Conservation (phyloP, 2,797 vertebrate genomes). For the Intellagama lesueurii region DNA sequence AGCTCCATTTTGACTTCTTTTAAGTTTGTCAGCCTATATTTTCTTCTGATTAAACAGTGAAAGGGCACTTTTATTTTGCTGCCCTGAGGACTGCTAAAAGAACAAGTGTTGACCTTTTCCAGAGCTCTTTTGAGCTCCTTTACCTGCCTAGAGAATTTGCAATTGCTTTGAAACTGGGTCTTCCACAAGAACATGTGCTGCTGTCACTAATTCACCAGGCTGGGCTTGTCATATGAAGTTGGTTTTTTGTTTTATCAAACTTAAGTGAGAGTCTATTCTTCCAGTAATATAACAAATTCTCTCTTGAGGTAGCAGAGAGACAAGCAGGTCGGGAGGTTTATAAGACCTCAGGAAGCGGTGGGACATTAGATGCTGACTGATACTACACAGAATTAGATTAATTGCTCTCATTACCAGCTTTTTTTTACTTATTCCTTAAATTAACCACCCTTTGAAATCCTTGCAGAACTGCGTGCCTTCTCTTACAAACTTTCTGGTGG, state of each 20-base stretch:
- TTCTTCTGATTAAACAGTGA: slow-evolving; percentile 9
- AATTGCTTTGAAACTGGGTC: background rate
- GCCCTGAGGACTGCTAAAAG: background rate
- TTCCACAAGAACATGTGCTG: background rate
- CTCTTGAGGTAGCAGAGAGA: background rate
- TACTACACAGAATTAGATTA: background rate
- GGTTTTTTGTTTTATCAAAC: background rate
- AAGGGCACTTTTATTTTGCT: slow-evolving; percentile 30
- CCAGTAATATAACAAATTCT: background rate
- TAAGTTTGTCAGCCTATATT: slow-evolving; percentile 1
- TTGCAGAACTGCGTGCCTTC: background rate
- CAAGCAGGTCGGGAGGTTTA: background rate
- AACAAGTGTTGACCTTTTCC: slow-evolving; percentile 31
- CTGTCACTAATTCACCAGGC: background rate
- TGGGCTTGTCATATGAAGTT: background rate
- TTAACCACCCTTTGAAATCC: background rate
- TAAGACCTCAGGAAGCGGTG: background rate
- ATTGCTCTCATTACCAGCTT: background rate
- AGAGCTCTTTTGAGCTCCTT: background rate
- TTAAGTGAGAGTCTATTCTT: background rate
- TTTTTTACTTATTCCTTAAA: background rate
- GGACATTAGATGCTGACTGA: background rate
- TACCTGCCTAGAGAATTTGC: slow-evolving; percentile 9
- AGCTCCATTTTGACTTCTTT: background rate
- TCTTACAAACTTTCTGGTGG: background rate